Evolutionary conservation across 2,888 invertebrate genomes (phyloP), one percentile per base, ranked within the genome.

Genomic region (Limnephilus marmoratus): DNA sequence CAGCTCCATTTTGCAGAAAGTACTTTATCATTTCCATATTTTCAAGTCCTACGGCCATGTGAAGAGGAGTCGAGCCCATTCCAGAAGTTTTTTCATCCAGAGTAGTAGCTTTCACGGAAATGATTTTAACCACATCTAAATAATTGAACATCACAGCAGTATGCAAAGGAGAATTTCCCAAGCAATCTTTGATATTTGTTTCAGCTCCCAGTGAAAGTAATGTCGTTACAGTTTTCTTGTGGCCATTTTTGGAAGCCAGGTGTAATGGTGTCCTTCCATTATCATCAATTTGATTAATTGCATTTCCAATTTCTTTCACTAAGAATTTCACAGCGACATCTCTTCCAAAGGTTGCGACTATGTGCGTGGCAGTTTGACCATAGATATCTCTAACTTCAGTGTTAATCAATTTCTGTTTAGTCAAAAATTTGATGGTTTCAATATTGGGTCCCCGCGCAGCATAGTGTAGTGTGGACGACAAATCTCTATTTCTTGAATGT

Each of bases 361-460:
- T 31, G 31, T 31, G 31, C 31, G 2, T 29, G 12, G 81, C 29
- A 7, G 31, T 31, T 13, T 81, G 29, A 29, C 81, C 81, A 13
- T n/a, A 12, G 24, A 85, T n/a, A 24, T 85, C 45, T 13, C 4
- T n/a, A 3, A 3, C n/a, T 37, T 85, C 41, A 18, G 85, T 24
- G 18, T 11, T 85, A 85, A 85, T 85, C 18, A n/a, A 45, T 85
- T 85, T n/a, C 24, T n/a, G 41, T 45, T 85, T 83, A 83, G 83
- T 29, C 53, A 81, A 81, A 81, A 81, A 81, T 9, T 81, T 81
- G 81, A 81, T 29, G 4, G 18, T 29, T n/a, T 45, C 45, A 45
- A 45, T 45, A 45, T 45, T 45, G 45, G 45, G 45, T 45, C 45
- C 45, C 9, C 45, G 45, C 1, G 45, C 45, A 45, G 45, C 45